These are phyloP conservation scores for Chydorus sphaericus DNA, from an alignment of 2,888 invertebrate species.

Conservation along the genomic window DNA sequence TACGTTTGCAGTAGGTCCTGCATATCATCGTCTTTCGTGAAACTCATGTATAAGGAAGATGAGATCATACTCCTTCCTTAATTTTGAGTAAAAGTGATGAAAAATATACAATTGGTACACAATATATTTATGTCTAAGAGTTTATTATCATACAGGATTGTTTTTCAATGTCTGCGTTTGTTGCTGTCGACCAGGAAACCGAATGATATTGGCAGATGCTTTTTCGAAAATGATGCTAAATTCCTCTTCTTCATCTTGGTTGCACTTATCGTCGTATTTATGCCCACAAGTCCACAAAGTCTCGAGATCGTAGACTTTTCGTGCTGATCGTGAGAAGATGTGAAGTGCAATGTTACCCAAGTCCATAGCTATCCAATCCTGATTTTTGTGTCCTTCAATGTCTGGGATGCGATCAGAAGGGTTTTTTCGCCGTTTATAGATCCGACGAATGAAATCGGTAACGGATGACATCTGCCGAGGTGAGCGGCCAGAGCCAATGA, in stretches of 20 bases:
- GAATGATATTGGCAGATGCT: too few relatives aligned
- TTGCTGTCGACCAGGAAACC: not conserved
- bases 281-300: conserved; percentile 78
- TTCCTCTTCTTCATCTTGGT: conserved; percentile 5
- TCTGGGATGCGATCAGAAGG: conserved; percentile 1
- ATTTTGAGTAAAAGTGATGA: too few relatives aligned
- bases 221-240: not conserved
- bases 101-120: too few relatives aligned
- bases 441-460: conserved; percentile 55
- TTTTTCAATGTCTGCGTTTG: not conserved
- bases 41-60: too few relatives aligned
- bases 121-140: not conserved
- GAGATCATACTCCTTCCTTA: too few relatives aligned
- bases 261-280: conserved; percentile 61
- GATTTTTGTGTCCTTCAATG: conserved; percentile 25
- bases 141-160: not conserved
- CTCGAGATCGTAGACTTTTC: conserved; percentile 71
- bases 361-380: conserved; percentile 21
- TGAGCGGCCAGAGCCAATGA: conserved; percentile 60
- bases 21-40: too few relatives aligned
- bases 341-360: conserved; percentile 67
- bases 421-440: conserved; percentile 54
- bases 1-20: too few relatives aligned
- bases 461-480: conserved; percentile 56
- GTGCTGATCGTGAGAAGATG: conserved; percentile 54